Percentiles rank a stretch among this genome's conserved stretches.
phyloP scores from a whole-genome alignment of 2,888 invertebrate species.

The Synergus gifuensis region DNA sequence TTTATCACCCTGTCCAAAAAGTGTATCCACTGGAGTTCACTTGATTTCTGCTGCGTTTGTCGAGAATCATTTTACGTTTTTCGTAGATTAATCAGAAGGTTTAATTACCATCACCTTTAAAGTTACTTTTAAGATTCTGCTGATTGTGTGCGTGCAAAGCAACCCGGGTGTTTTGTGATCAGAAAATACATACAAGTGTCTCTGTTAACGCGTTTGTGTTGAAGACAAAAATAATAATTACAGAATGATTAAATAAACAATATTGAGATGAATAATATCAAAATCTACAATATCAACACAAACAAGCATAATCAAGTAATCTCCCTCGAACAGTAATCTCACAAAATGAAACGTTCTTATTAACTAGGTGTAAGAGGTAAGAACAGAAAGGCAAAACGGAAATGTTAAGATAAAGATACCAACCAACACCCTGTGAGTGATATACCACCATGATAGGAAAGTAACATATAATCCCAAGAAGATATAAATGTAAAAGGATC shows the following conservation, averaged over 20 bases:
- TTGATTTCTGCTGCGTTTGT: constrained; percentile 64
- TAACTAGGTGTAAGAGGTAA: constrained; percentile 58
- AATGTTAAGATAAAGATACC: constrained; percentile 73
- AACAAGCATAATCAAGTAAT: constrained; percentile 76
- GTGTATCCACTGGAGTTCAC: constrained; percentile 57
- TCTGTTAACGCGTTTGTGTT: neutral
- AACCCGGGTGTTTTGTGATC: constrained; percentile 7
- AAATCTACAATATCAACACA: constrained; percentile 59
- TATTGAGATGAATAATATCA: neutral
- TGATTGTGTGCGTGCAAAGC: constrained; percentile 14
- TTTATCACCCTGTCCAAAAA: constrained; percentile 46
- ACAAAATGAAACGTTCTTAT: constrained; percentile 57
- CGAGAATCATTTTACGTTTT: constrained; percentile 43
- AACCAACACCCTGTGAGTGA: constrained; percentile 73
- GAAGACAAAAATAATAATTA: neutral
- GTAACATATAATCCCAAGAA: neutral
- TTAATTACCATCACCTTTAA: constrained; percentile 40
- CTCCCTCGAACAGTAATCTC: constrained; percentile 61
- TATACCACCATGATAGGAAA: constrained; percentile 67
- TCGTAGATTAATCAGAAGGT: constrained; percentile 6
- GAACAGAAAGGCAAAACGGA: constrained; percentile 56
- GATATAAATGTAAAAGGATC: neutral
- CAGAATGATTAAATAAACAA: neutral
- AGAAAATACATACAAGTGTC: constrained; percentile 1
- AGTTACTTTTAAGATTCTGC: constrained; percentile 1